phyloP scores from a whole-genome alignment of 2,797 vertebrate genomes.

The Borostomias antarcticus region DNA sequence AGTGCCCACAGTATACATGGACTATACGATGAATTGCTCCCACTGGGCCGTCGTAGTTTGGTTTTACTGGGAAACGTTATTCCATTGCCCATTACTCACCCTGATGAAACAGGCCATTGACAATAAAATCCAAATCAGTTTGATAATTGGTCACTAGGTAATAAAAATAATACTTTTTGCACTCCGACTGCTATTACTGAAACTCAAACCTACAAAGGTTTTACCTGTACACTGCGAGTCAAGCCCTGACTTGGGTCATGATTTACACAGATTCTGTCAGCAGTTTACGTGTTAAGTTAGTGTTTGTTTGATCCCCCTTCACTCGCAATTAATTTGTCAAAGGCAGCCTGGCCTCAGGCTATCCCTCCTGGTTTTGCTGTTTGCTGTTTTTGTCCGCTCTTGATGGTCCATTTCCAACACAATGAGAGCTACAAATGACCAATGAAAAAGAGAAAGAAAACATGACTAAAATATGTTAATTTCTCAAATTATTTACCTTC shows the following conservation, averaged over 20 bases:
- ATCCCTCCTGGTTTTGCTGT: constrained; percentile 74
- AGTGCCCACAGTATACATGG: constrained; percentile 17
- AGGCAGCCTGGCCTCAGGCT: constrained; percentile 66
- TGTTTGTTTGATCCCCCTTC: constrained; percentile 72
- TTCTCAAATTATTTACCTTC: constrained; percentile 69
- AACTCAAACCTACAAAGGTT: constrained; percentile 32
- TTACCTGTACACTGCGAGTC: constrained; percentile 44
- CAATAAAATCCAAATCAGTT: constrained; percentile 45
- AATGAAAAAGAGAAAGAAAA: constrained; percentile 69
- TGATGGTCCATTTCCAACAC: constrained; percentile 94
- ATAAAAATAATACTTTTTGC: not conserved
- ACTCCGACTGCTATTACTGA: not conserved
- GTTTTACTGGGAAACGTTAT: constrained; percentile 1
- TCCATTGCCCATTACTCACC: constrained; percentile 26
- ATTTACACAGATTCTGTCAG: constrained; percentile 65
- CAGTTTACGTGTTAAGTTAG: constrained; percentile 66
- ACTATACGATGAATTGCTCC: constrained; percentile 40
- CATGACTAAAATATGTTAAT: constrained; percentile 76
- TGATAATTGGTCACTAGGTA: not conserved
- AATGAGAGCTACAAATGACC: constrained; percentile 79
- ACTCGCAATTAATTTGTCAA: constrained; percentile 72
- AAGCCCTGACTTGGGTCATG: constrained; percentile 55
- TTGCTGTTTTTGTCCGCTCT: constrained; percentile 78
- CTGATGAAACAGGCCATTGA: constrained; percentile 49
- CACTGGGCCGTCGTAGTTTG: constrained; percentile 24